Evolutionary conservation across 2,113 vertebrate species (phyloP), one percentile per base, ranked within the genome.

Genomic region (Gnathonemus longibarbis): DNA sequence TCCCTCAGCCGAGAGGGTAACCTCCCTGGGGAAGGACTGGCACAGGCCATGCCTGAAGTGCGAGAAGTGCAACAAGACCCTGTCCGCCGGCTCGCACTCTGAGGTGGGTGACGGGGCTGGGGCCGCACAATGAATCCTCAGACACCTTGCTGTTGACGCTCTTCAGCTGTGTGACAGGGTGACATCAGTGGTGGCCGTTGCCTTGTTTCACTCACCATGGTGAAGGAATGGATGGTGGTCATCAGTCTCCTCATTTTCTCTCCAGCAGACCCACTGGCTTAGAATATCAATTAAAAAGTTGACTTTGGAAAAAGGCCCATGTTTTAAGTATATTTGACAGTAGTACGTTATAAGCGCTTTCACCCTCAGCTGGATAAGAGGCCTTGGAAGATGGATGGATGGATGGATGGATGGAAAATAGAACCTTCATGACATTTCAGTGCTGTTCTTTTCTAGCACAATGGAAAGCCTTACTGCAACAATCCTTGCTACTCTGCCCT

Each of bases 11-110:
- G 98, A 99, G 95, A 97, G 95, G 91, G 98, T 99, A 91, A 95
- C 97, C 5, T 99, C 98, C 1, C 95, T 99, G 92, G 98, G 98
- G 35, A 99, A 98, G 93, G 98, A 99, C 95, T 99, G 98, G 98
- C 98, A 99, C 92, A 95, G 97, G 39, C 97, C 98, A 39, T 99
- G 98, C 93, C 94, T 99, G 88, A 98, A 95, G 93, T 99, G 98
- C n/a, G 96, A 97, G 92, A 99, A 98, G 93, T 99, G 98, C 91
- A 95, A 91, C 24, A 99, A 99, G 96, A 99, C 97, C 0, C 94
- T 99, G 94, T 94, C 96, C 0, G 84, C 98, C 0, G 98, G 98
- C 89, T 94, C 96, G 80, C 98, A 99, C 3, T 96, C 98, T 21
- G 97, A 98, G 97, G 98, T 99, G 92, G 95, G 92, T 83, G 27